phyloP scores from a whole-genome alignment of 1,140 invertebrate species.

The Scaptomyza graminum region DNA sequence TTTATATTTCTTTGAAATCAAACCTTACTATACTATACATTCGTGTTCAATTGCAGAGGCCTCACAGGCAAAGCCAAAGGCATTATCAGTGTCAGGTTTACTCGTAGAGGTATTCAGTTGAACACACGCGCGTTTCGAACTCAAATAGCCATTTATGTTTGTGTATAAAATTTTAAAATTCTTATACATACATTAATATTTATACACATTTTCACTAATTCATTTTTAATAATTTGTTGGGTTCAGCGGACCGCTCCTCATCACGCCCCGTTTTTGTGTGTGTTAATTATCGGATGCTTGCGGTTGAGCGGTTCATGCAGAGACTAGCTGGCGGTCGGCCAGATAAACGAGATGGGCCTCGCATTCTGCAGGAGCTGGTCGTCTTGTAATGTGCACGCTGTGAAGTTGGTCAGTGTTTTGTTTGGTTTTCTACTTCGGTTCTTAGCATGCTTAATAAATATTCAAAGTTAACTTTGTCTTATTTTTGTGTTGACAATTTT shows the following conservation, averaged over 20 bases:
- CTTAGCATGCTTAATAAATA: neutral
- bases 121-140: constrained; percentile 46
- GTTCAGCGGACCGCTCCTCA: constrained; percentile 67
- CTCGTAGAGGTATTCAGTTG: constrained; percentile 26
- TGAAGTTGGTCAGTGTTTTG: constrained; percentile 34
- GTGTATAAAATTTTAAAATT: constrained; percentile 73
- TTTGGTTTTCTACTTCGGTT: constrained; percentile 11
- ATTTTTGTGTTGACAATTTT: no score
- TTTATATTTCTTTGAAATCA: constrained; percentile 62
- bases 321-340: constrained; percentile 60
- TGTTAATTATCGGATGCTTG: constrained; percentile 69
- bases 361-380: constrained; percentile 67
- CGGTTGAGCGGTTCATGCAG: constrained; percentile 37
- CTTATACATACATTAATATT: constrained; percentile 73
- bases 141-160: constrained; percentile 37
- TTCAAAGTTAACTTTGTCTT: no score
- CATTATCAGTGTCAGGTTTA: constrained; percentile 52
- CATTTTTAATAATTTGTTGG: constrained; percentile 84
- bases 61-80: constrained; percentile 46
- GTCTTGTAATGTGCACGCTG: no score
- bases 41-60: constrained; percentile 65
- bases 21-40: constrained; percentile 66
- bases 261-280: constrained; percentile 79
- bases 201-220: constrained; percentile 75
- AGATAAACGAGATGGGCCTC: constrained; percentile 65